Conservation (phyloP, 2,113 vertebrate species). For the Silurus meridionalis region DNA sequence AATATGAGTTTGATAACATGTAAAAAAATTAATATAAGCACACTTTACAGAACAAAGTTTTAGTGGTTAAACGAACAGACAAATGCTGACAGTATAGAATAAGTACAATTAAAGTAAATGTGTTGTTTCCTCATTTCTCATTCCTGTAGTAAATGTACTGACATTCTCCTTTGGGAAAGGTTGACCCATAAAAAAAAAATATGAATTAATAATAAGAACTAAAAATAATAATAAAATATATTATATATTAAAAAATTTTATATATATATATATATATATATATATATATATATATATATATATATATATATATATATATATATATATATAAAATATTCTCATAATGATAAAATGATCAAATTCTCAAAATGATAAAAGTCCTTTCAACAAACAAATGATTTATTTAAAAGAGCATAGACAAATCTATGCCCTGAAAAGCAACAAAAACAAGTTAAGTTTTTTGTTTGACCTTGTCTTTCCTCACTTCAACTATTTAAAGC, state of each 20-base stretch:
- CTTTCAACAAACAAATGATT: not conserved
- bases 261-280: too few relatives aligned
- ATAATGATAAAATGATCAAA: too few relatives aligned
- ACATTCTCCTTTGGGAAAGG: not conserved
- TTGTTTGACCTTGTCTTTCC: conserved; percentile 32
- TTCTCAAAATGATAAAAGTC: too few relatives aligned
- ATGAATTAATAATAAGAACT: not conserved
- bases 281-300: too few relatives aligned
- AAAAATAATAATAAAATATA: too few relatives aligned
- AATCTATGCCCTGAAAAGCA: conserved; percentile 1
- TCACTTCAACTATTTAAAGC: conserved; percentile 12
- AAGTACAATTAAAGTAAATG: not conserved
- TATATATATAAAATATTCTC: too few relatives aligned
- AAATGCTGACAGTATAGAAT: not conserved
- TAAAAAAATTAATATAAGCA: not conserved
- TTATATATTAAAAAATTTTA: too few relatives aligned
- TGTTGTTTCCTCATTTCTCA: too few relatives aligned
- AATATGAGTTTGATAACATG: not conserved
- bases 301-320: too few relatives aligned
- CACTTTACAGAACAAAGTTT: not conserved
- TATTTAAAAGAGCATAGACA: not conserved
- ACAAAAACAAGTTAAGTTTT: conserved; percentile 23
- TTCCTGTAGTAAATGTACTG: not conserved
- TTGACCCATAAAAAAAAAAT: not conserved
- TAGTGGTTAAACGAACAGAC: not conserved